Percentiles rank a stretch among this genome's conserved stretches.
Conservation (phyloP, 2,113 vertebrate species). For the Sigmodon hispidus region DNA sequence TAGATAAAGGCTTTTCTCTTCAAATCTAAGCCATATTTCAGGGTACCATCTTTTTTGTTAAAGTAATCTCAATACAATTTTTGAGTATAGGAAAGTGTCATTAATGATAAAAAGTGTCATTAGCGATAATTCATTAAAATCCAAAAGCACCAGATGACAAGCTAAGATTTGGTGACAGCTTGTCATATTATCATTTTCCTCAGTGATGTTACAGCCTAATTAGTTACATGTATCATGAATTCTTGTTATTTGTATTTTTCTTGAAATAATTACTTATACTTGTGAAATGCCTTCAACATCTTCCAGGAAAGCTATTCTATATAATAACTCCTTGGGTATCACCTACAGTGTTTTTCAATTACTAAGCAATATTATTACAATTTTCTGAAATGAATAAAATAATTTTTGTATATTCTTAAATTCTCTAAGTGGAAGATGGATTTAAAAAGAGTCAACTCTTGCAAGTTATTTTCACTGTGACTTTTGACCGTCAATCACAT, state of each 20-base stretch:
- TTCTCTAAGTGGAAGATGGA: neutral
- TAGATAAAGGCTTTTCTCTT: neutral
- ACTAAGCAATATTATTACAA: neutral
- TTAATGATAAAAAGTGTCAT: neutral
- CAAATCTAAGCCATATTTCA: neutral
- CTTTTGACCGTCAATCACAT: neutral
- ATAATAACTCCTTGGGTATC: neutral
- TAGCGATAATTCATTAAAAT: neutral
- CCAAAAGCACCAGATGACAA: neutral
- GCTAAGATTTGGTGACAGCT: neutral
- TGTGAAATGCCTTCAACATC: neutral
- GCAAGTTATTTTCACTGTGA: neutral
- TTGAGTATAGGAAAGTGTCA: neutral
- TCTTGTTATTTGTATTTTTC: neutral
- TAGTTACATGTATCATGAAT: neutral
- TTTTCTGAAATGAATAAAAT: constrained; percentile 19
- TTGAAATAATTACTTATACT: constrained; percentile 11
- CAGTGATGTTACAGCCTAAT: neutral
- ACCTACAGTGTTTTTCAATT: neutral
- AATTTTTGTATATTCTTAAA: neutral
- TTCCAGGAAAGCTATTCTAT: neutral
- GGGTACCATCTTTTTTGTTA: neutral
- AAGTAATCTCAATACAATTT: constrained; percentile 29
- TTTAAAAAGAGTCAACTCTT: neutral
- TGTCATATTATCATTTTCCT: neutral